Evolutionary conservation across 1,140 invertebrate species (phyloP), one percentile per base, ranked within the genome.

Genomic region (Dendrolimus punctatus): DNA sequence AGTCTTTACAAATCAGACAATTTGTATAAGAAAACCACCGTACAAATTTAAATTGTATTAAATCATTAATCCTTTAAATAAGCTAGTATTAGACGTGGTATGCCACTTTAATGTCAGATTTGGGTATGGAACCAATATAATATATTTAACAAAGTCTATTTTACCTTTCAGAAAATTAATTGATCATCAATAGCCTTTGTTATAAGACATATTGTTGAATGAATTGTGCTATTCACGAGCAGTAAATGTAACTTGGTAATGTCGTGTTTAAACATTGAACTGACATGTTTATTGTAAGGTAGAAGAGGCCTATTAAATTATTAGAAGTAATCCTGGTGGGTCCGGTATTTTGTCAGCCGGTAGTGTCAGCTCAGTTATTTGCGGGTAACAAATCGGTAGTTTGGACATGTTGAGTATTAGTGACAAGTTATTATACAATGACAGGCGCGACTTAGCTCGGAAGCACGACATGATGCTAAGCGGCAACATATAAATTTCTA

Each of bases 211-310:
- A 39, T 45, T 45, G 41, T 23, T 2, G 46, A 41, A 9, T 45
- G 37, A n/a, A 45, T 45, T 53, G 36, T 39, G 6, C n/a, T 8
- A 46, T 39, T 50, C 39, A 40, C 42, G 40, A 56, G 8, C 39
- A 47, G 67, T 37, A 68, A 46, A 53, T 52, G 2, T 68, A 68
- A 61, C 5, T 64, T 70, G 51, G 75, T 60, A 40, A 57, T 66
- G 64, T 63, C 55, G 70, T 77, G 76, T 76, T 84, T 78, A 80
- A 23, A 78, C 70, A 68, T 71, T 57, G 46, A 62, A 51, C 64
- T 80, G 81, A 85, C 81, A 83, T 83, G 78, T 85, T 85, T 85
- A 83, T 85, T 85, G 77, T 85, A 74, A 72, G 71, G 67, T 65
- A 73, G 76, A 76, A 79, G 64, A 61, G 73, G 73, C 76, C 78